Conservation (phyloP, 1,140 invertebrate genomes). For the Ceratitis capitata region DNA sequence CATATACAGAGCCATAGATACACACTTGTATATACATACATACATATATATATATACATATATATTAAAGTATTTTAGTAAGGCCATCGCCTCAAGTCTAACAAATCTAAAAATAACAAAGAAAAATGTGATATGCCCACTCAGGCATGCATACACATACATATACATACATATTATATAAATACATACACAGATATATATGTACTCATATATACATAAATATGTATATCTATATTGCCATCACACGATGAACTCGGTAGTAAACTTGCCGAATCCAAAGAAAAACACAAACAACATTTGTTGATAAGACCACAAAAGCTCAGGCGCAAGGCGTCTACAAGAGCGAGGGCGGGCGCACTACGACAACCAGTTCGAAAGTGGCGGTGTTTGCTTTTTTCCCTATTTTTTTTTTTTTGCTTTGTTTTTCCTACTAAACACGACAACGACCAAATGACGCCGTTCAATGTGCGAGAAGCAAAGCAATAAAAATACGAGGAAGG, state of each 20-base stretch:
- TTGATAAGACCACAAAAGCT: neutral
- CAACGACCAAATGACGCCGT: slow-evolving; percentile 25
- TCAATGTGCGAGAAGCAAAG: neutral
- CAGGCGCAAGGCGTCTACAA: neutral
- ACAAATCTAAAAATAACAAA: slow-evolving; percentile 25
- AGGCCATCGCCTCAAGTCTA: slow-evolving; percentile 17
- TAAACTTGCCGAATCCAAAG: neutral
- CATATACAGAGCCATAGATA: too few relatives aligned
- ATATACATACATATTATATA: too few relatives aligned
- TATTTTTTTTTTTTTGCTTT: neutral
- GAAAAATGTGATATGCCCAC: slow-evolving; percentile 10
- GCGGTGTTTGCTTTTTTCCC: neutral
- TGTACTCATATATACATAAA: neutral
- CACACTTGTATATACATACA: too few relatives aligned
- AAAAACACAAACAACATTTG: neutral
- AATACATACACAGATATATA: neutral
- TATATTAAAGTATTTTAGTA: neutral
- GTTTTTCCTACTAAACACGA: neutral
- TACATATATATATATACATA: too few relatives aligned
- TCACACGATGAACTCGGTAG: neutral
- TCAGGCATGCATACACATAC: neutral
- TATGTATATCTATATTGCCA: neutral
- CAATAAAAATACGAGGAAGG: neutral
- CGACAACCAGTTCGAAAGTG: neutral
- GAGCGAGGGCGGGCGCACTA: neutral